A percentile compares a stretch with the other conserved stretches of the same genome.
Conservation (phyloP, 1,140 invertebrate species). For the Drosophila bipectinata region DNA sequence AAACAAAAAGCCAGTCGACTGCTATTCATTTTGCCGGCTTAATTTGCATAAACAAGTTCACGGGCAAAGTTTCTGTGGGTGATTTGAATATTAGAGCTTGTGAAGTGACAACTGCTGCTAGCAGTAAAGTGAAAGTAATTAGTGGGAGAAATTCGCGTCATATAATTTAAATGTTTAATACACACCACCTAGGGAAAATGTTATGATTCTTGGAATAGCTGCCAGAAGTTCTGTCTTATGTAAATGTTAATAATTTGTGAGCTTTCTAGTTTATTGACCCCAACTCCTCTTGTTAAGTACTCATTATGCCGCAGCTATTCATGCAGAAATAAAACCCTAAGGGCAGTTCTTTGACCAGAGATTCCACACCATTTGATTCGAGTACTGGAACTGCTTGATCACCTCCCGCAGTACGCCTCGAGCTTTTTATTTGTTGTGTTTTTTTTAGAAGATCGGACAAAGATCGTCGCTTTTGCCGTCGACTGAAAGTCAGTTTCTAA, state of each 20-base stretch:
- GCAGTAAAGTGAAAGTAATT: slow-evolving; percentile 55
- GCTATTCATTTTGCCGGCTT: slow-evolving; percentile 54
- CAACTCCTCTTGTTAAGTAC: slow-evolving; percentile 6
- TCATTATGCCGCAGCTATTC: slow-evolving; percentile 23
- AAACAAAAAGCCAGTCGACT: slow-evolving; percentile 22
- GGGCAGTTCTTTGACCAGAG: slow-evolving; percentile 69
- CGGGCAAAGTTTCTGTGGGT: slow-evolving; percentile 66
- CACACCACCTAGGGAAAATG: neutral
- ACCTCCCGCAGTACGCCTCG: slow-evolving; percentile 27
- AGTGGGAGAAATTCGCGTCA: slow-evolving; percentile 21
- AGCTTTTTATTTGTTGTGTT: slow-evolving; percentile 51
- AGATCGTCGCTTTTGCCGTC: slow-evolving; percentile 11
- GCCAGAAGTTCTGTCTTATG: slow-evolving; percentile 11
- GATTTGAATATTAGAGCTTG: slow-evolving; percentile 63
- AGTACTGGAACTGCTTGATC: slow-evolving; percentile 23
- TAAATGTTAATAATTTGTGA: slow-evolving; percentile 6
- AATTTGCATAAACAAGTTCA: slow-evolving; percentile 79
- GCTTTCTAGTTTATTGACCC: slow-evolving; percentile 59
- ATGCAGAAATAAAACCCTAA: slow-evolving; percentile 29
- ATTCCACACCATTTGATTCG: neutral
- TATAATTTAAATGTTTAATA: neutral
- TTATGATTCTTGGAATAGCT: slow-evolving; percentile 23
- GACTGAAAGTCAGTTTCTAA: slow-evolving; percentile 51
- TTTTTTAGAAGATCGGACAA: slow-evolving; percentile 26
- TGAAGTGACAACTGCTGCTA: slow-evolving; percentile 47